Evolutionary conservation across 2,888 invertebrate genomes (phyloP).

Genomic region (Lochmaea capreae): DNA sequence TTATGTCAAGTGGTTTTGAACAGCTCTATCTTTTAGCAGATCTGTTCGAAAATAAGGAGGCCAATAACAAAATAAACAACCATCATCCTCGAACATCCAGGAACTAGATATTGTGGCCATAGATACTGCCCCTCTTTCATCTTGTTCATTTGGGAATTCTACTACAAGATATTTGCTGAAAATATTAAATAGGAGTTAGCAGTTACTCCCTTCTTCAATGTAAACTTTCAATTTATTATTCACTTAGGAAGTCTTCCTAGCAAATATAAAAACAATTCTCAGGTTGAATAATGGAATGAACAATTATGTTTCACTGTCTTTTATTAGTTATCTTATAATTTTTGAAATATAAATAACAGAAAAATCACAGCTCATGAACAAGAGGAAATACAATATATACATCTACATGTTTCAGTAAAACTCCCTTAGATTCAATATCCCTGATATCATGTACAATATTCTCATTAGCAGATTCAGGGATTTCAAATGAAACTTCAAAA

Average conservation of each 20-base stretch:
- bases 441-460: not conserved
- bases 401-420: not conserved
- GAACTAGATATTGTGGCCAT: conserved; percentile 27
- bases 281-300: not conserved
- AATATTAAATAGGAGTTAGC: not conserved
- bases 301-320: no score
- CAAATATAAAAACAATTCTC: not conserved
- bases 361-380: conserved; percentile 17
- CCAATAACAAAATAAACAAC: conserved; percentile 21
- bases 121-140: conserved; percentile 16
- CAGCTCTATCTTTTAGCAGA: conserved; percentile 17
- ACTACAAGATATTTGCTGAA: not conserved
- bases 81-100: conserved; percentile 24
- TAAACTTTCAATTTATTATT: conserved; percentile 13
- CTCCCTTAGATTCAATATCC: no score
- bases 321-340: not conserved
- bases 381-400: conserved; percentile 25
- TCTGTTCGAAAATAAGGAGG: conserved; percentile 14
- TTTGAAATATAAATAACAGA: not conserved
- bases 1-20: conserved; percentile 12
- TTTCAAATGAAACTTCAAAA: conserved; percentile 29
- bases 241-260: no score
- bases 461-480: conserved; percentile 10
- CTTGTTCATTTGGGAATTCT: not conserved
- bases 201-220: conserved; percentile 4